Conservation (phyloP, 2,888 invertebrate genomes). For the Tuberolachnus salignus region DNA sequence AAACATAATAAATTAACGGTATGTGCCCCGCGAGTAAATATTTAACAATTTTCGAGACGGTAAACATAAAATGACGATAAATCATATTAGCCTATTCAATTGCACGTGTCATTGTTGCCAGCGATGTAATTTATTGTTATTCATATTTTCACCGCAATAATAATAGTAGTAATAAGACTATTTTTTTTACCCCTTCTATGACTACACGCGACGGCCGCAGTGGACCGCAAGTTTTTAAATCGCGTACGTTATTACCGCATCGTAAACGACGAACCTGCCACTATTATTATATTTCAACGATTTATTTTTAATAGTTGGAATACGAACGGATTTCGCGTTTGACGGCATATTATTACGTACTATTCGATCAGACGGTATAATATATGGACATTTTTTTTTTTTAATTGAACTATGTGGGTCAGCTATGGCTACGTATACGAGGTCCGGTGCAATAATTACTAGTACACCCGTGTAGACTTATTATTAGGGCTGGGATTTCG, state of each 20-base stretch:
- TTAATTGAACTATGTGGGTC: too few species aligned
- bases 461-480: too few species aligned
- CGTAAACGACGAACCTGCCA: too few species aligned
- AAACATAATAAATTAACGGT: constrained; percentile 20
- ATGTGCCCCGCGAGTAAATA: constrained; percentile 17
- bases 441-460: too few species aligned
- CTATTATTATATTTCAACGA: too few species aligned
- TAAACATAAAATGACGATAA: constrained; percentile 29
- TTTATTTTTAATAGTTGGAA: too few species aligned
- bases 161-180: constrained; percentile 18
- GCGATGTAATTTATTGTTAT: constrained; percentile 29
- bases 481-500: too few species aligned
- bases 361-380: too few species aligned
- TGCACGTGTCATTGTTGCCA: constrained; percentile 20
- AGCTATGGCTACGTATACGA: too few species aligned
- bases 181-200: not conserved
- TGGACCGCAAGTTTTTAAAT: constrained; percentile 27
- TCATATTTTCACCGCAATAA: not conserved
- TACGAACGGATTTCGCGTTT: too few species aligned
- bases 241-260: not conserved
- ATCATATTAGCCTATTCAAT: constrained; percentile 41
- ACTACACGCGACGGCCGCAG: constrained; percentile 9
- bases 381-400: too few species aligned
- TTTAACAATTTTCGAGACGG: constrained; percentile 20
- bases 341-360: too few species aligned